Percentiles rank a stretch among this genome's conserved stretches.
Evolutionary conservation across 92 coral and sea anemone species (phyloP).

Genomic region (Parazoanthus swiftii): DNA sequence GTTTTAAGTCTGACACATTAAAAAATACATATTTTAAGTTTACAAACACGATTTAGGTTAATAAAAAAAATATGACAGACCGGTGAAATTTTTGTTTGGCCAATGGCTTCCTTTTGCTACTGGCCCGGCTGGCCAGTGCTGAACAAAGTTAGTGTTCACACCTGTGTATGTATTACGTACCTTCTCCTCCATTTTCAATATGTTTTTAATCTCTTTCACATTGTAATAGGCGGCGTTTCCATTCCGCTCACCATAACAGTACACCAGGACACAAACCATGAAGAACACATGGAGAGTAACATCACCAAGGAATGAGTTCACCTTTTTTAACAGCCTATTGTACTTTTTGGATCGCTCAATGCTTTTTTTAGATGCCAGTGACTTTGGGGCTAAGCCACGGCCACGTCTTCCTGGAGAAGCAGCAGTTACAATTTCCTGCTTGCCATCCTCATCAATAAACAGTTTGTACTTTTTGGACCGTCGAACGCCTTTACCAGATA

Average conservation of each 20-base stretch:
- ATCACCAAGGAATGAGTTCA: not conserved
- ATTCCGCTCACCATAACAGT: not conserved
- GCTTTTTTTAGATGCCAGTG: not conserved
- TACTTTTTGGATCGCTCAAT: not conserved
- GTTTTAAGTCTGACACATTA: slow-evolving; percentile 5
- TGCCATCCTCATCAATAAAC: not conserved
- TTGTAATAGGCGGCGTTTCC: not conserved
- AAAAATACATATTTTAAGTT: slow-evolving; percentile 14
- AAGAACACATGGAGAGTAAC: not conserved
- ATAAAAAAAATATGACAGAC: not conserved
- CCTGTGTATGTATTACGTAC: not conserved
- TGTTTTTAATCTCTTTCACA: not conserved
- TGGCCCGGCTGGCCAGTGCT: too few species aligned
- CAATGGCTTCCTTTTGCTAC: too few species aligned
- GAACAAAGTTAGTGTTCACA: not conserved
- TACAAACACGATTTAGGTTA: slow-evolving; percentile 17
- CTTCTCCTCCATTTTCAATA: not conserved
- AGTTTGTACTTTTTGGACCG: not conserved
- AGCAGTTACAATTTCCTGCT: not conserved
- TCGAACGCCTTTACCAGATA: not conserved
- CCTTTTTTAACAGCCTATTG: not conserved
- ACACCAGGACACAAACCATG: not conserved
- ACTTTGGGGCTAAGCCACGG: not conserved
- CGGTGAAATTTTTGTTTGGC: too few species aligned
- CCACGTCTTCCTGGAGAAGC: not conserved